A percentile compares a stretch with the other conserved stretches of the same genome.
Conservation (phyloP, 2,113 vertebrate species). For the Vombatus ursinus region DNA sequence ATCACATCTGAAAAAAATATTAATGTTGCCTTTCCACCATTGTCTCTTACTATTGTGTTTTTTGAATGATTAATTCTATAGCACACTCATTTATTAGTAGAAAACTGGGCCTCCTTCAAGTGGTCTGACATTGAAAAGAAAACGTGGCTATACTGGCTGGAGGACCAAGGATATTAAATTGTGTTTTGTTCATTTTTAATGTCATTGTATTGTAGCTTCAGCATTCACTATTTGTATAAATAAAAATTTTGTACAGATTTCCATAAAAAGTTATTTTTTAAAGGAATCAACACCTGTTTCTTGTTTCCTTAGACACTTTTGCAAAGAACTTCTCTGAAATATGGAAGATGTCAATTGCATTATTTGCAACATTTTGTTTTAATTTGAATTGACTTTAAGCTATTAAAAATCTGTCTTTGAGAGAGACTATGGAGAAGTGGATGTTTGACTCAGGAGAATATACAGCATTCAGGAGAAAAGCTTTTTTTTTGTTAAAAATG, state of each 20-base stretch:
- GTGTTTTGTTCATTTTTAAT: neutral
- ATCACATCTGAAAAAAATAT: neutral
- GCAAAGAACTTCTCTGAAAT: constrained; percentile 48
- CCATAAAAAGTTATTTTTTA: neutral
- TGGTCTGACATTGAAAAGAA: constrained; percentile 52
- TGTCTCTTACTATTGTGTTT: constrained; percentile 8
- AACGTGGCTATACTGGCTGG: constrained; percentile 34
- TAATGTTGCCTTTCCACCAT: neutral
- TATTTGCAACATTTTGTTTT: neutral
- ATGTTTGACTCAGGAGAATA: constrained; percentile 51
- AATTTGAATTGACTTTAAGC: neutral
- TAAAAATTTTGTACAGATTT: neutral
- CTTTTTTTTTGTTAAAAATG: constrained; percentile 21
- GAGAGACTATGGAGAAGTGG: neutral
- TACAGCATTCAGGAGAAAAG: constrained; percentile 52
- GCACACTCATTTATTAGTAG: neutral
- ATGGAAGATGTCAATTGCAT: constrained; percentile 14
- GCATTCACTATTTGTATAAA: constrained; percentile 36
- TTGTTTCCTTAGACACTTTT: constrained; percentile 26
- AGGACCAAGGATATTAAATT: constrained; percentile 20
- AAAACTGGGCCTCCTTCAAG: constrained; percentile 36
- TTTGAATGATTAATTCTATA: constrained; percentile 32
- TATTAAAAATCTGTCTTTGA: neutral
- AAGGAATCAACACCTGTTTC: neutral
- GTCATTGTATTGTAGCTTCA: constrained; percentile 15